Conservation (phyloP, 2,797 vertebrate genomes). For the Gastrophryne carolinensis region DNA sequence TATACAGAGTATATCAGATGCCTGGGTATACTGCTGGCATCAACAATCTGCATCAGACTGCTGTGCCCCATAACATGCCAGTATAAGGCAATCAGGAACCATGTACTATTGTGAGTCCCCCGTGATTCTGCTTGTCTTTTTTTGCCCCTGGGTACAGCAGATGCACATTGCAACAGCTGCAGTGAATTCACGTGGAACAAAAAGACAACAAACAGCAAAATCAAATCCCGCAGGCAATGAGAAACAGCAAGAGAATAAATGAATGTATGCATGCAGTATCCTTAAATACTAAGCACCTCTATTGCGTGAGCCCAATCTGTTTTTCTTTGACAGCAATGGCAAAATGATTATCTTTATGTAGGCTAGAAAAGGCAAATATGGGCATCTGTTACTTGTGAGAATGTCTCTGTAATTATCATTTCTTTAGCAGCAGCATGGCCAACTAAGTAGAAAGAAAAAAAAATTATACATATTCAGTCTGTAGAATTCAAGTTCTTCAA, state of each 20-base stretch:
- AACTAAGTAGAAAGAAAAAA: not conserved
- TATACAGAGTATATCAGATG: not conserved
- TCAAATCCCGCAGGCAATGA: slow-evolving; percentile 29
- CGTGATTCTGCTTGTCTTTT: slow-evolving; percentile 29
- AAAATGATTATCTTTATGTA: slow-evolving; percentile 1
- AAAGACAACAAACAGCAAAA: slow-evolving; percentile 40
- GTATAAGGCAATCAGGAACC: not conserved
- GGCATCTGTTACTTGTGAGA: not conserved
- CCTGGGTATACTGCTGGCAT: not conserved
- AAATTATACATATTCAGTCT: too few relatives aligned
- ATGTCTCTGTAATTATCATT: not conserved
- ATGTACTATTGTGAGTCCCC: slow-evolving; percentile 10
- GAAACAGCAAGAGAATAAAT: slow-evolving; percentile 6
- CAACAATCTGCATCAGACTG: not conserved
- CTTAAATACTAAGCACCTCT: slow-evolving; percentile 13
- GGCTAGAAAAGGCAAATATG: not conserved
- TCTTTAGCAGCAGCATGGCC: not conserved
- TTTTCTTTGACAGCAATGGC: slow-evolving; percentile 14
- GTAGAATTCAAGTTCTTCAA: too few relatives aligned
- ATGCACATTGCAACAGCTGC: slow-evolving; percentile 43
- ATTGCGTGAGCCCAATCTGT: slow-evolving; percentile 3
- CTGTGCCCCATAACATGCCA: not conserved
- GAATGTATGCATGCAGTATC: slow-evolving; percentile 20
- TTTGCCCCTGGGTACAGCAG: slow-evolving; percentile 38
- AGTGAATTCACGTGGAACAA: slow-evolving; percentile 44